Evolutionary conservation across 1,140 invertebrate genomes (phyloP), one percentile per base, ranked within the genome.

Genomic region (Hypsibius dujardini): DNA sequence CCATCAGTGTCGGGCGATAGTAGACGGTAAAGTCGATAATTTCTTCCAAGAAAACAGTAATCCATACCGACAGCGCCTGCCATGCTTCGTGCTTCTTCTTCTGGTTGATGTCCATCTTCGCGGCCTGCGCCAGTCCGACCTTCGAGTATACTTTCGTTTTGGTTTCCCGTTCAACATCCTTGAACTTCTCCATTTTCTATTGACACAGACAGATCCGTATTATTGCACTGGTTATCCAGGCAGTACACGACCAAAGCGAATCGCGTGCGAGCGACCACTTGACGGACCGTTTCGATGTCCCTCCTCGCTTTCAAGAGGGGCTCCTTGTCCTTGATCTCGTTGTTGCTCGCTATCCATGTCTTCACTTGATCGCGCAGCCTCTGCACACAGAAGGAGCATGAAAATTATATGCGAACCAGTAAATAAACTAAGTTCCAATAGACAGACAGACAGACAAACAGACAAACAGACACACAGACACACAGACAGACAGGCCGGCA

Each of bases 121-220:
- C 91, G 76, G 94, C 94, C 74, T 93, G 94, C 72, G 93, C 94
- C 70, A 99, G 84, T 67, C 95, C 95, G 84, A 98, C 95, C 84
- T 99, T 99, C 70, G 93, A 97, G 82, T 98, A 98, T 71, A 95
- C 95, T 84, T 98, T 99, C 72, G 95, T 99, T 81, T 99, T 99
- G 74, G 96, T 98, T 82, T 99, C 95, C 78, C 95, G 84, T 82
- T 99, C 95, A 1, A 98, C 92, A 72, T 98, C 92, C 83, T 98
- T 98, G 83, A 98, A 98, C 81, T 93, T 88, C 83, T 98, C 95
- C 95, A 98, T 98, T 95, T 97, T 93, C 92, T 95, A 75, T 70
- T 74, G 71, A 74, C 67, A 40, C 72, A 73, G 59, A 72, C 72
- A 70, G 47, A 76, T 70, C 73, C 47, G 59, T 40, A 59, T 74